Evolutionary conservation across 1,140 invertebrate genomes (phyloP), one percentile per base, ranked within the genome.

Genomic region (Zaprionus gabonicus): DNA sequence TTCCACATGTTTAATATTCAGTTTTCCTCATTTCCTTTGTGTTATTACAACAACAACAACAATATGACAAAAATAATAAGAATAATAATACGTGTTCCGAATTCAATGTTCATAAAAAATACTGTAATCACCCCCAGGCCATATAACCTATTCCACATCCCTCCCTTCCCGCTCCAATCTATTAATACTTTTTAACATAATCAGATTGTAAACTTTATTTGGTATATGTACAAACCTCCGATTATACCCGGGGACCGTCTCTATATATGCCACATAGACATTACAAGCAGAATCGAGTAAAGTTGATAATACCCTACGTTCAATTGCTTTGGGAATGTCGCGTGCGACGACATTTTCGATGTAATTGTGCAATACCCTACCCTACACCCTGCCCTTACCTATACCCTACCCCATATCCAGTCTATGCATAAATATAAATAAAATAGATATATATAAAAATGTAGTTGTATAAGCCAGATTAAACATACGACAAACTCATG

Each of bases 301-400:
- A 6, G 23, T 44, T 7, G 6, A 38, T 4, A 57, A 28, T 38
- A 51, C 49, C 36, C 65, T 71, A 44, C 51, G 68, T 34, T 60
- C 27, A 88, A 90, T 65, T 76, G 70, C 78, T 76, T 88, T 68
- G 66, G 25, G 73, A 68, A 87, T 84, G 80, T 71, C 88, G 83
- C 38, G 56, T 34, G 2, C 13, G 23, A 59, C 84, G 80, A 77
- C 70, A 87, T 87, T 83, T 81, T 49, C 17, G 81, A 84, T 81
- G 77, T 69, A 63, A 76, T 88, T 87, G 66, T 65, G 71, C 38
- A 27, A 27, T 9, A n/a, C 12, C 44, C 55, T 27, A 49, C n/a
- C 23, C 56, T 25, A 44, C 27, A 55, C n/a, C n/a, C 38, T 44
- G 7, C n/a, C 41, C 41, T 44, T 7, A 28, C 41, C 41, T 44